Base-by-base conservation (phyloP, 2,113 vertebrate genomes). In the Nerophis ophidion region DNA sequence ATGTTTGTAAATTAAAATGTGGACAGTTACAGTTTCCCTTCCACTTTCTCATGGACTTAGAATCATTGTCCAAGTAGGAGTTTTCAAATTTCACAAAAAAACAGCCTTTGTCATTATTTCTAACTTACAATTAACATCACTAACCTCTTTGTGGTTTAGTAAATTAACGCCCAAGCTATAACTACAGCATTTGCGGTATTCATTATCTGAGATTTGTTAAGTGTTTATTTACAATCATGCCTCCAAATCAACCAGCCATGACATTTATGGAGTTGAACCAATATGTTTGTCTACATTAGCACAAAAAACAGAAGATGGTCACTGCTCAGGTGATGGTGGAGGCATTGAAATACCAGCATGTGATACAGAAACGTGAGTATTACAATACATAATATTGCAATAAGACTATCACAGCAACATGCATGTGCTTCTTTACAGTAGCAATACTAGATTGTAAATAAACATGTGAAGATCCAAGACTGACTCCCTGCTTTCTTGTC, bases 321-420 rank as follows among this genome's bases (percentile, higher is more conserved):
- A 70, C 92, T 47, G 91, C 92, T 7, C 93, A 92, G 76, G 86
- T 87, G 15, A 87, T 92, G 1, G 85, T 93, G 62, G 92, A 95
- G 61, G 77, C 91, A 65, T 84, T 97, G 34, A 95, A 91, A 76
- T 87, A 90, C 68, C 81, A 92, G 55, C 88, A 89, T 35, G 81
- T 82, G 56, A 80, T 91, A 76, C 92, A 90, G 49, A 94, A 91
- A 89, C 81, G 96, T 95, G 76, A 76, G 72, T 59, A 26, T 26
- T 26, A 26, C 26, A 26, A 26, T 26, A 26, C 26, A 26, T 26
- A 26, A 26, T 26, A 26, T 26, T 26, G 26, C 26, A 26, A 26
- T 26, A 26, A 26, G 26, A 15, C 10, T 34, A 49, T 13, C 35
- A 15, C 46, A 15, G 46, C 45, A 46, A 14, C 5, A 5, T 46